Evolutionary conservation across 2,888 invertebrate species (phyloP), one percentile per base, ranked within the genome.

Genomic region (Euclidia mi): DNA sequence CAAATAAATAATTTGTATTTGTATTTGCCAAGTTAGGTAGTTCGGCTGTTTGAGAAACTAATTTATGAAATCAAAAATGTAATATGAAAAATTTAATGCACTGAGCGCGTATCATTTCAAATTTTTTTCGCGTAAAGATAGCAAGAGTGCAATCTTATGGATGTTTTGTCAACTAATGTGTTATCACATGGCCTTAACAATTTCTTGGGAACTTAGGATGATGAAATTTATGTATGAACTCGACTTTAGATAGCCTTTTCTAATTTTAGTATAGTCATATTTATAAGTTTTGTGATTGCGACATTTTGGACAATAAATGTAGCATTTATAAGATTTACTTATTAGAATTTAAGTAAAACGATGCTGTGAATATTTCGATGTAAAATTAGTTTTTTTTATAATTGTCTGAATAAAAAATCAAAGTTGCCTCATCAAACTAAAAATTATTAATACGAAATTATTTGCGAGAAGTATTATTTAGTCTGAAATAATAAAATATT

Each of bases 271-370:
- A 2, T 37, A 46, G 35, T 37, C 2, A 9, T 42, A 14, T 2
- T 42, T 7, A 9, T 28, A 37, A 37, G 28, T 46, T 15, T 46
- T n/a, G 25, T 46, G 25, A 15, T 17, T 52, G 57, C 50, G 65
- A 50, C 49, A 65, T 40, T 65, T 51, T 53, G 61, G 56, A 51
- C 50, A 56, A 58, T 56, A 56, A 55, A 52, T 28, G 3, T 46
- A 25, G 56, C 56, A 70, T 60, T 71, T 71, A 60, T 51, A 14
- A 48, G 47, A 31, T 28, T 42, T 31, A 50, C 32, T 46, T n/a
- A n/a, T 29, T 25, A 25, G 20, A 25, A 25, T 25, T 25, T 25
- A 25, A 25, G 31, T 31, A 31, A n/a, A n/a, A 31, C 7, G 29
- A 31, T n/a, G 31, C 31, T 31, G 31, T 31, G n/a, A 25, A 18